phyloP scores from a whole-genome alignment of 2,113 vertebrate species.

The Anarrhichthys ocellatus region DNA sequence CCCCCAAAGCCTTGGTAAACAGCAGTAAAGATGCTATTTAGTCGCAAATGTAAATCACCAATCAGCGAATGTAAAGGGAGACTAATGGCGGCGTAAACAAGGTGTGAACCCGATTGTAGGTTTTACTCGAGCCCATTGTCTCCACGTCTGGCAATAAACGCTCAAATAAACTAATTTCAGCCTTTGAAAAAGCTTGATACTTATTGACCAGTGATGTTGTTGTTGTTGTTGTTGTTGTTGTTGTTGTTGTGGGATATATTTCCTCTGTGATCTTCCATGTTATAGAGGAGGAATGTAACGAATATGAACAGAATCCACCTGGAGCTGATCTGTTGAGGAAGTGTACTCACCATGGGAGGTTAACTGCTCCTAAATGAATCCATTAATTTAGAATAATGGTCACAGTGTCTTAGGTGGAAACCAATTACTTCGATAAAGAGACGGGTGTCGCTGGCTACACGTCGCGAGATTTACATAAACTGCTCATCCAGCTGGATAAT shows the following conservation, averaged over 20 bases:
- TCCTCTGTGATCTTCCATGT: not conserved
- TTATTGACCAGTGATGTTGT: not conserved
- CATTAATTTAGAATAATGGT: slow-evolving; percentile 85
- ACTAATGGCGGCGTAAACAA: slow-evolving; percentile 88
- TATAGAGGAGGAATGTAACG: not conserved
- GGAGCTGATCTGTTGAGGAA: slow-evolving; percentile 40
- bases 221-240: too few relatives aligned
- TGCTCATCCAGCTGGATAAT: slow-evolving; percentile 49
- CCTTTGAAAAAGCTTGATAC: not conserved
- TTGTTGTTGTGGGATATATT: not conserved
- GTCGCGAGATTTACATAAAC: slow-evolving; percentile 63
- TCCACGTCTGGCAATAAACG: slow-evolving; percentile 68
- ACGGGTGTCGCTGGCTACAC: slow-evolving; percentile 55
- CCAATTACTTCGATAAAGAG: slow-evolving; percentile 73
- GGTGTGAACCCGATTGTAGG: slow-evolving; percentile 84
- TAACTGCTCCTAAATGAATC: slow-evolving; percentile 80
- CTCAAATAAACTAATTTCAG: slow-evolving; percentile 60
- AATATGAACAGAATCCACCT: not conserved
- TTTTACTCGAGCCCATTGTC: slow-evolving; percentile 63
- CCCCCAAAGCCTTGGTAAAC: slow-evolving; percentile 72
- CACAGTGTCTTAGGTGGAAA: slow-evolving; percentile 75
- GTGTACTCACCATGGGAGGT: slow-evolving; percentile 77
- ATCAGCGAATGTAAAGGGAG: slow-evolving; percentile 87
- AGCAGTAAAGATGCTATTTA: slow-evolving; percentile 85
- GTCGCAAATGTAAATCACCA: slow-evolving; percentile 88